Conservation (phyloP, 2,797 vertebrate species). For the Poecilia velifera region DNA sequence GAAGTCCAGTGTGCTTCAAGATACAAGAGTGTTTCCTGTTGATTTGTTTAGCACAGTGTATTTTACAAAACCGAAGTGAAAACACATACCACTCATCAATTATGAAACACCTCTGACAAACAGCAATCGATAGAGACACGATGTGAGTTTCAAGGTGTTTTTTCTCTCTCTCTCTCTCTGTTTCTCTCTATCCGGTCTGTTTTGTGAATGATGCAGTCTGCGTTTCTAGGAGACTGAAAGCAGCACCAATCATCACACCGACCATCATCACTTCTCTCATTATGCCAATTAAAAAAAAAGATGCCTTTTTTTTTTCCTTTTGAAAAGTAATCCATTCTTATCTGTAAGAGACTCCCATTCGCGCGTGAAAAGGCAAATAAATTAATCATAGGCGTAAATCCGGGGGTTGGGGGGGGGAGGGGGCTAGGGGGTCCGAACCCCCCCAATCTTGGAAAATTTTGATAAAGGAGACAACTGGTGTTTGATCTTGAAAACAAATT, state of each 20-base stretch:
- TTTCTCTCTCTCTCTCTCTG: background rate
- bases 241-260: constrained; percentile 17
- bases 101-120: constrained; percentile 36
- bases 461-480: too few species aligned
- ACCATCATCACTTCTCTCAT: constrained; percentile 16
- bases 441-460: too few species aligned
- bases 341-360: background rate
- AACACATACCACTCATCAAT: constrained; percentile 41
- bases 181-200: background rate
- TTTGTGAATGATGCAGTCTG: background rate
- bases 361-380: background rate
- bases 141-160: background rate
- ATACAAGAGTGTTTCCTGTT: constrained; percentile 4
- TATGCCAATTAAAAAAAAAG: constrained; percentile 4
- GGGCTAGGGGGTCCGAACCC: too few species aligned
- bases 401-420: too few species aligned
- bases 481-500: too few species aligned
- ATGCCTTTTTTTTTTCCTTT: background rate
- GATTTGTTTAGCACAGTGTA: constrained; percentile 19
- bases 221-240: constrained; percentile 15
- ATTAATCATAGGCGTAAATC: background rate
- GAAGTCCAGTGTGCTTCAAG: background rate
- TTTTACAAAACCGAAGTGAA: constrained; percentile 31
- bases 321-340: background rate
- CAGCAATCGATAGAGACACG: constrained; percentile 4